Base-by-base conservation (phyloP, 2,797 vertebrate species). In the Synanceia verrucosa region DNA sequence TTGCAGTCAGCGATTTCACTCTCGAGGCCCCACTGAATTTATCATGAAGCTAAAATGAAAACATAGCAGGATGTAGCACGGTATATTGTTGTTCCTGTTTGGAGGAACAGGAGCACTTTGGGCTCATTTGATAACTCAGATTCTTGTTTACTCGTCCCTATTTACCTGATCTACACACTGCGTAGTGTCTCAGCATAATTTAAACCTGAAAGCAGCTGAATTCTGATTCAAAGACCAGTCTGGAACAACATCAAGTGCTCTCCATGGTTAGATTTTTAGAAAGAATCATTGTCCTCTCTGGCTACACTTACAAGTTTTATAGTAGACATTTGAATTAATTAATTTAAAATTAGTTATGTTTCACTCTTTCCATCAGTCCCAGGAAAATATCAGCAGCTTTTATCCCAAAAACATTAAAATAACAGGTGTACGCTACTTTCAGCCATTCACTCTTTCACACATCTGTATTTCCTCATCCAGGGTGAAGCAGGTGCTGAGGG, bases 401-500 rank as follows among this genome's bases (percentile, higher is more conserved):
- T 14, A 59, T 31, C 3, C n/a, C 2, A 47, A 55, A 28, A 41
- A 33, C 12, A 51, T 58, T 7, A 1, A 13, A 21, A 16, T 19
- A 33, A 19, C 13, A 33, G 4, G n/a, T 19, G 0, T 37, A n/a
- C 7, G 0, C 41, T 21, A 41, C 36, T 52, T 23, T 53, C 9
- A 29, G 24, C 24, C 14, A 24, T 3, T 43, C n/a, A 28, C n/a
- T 19, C n/a, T 46, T 28, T 70, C 1, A 61, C 16, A 24, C 7
- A 14, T 6, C 10, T 58, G 12, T 51, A 39, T 39, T 18, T 39
- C 37, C 37, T 18, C 37, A 39, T 76, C 14, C 83, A 99, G 98
- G 98, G 98, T 70, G 98, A 98, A 83, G 85, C 96, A 65, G 98
- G 98, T 46, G 57, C 95, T 0, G 97, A 98, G 88, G 98, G 98